Evolutionary conservation across 2,113 vertebrate genomes (phyloP), one percentile per base, ranked within the genome.

Genomic region (Spheniscus mendiculus): DNA sequence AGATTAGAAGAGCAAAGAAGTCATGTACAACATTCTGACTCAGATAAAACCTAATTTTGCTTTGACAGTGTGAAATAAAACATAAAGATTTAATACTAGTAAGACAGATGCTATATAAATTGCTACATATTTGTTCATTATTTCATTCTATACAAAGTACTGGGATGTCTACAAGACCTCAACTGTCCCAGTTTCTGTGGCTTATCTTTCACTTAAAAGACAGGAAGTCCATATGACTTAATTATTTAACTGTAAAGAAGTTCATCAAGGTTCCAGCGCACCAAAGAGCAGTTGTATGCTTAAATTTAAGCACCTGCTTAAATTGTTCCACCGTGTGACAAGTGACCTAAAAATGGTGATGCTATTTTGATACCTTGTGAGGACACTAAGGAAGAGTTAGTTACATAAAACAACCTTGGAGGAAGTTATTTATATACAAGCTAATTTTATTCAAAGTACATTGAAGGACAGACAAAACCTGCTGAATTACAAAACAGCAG

Each of bases 391-490:
- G 25, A 90, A 73, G 50, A 66, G 5, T 83, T 87, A 0, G 10
- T 89, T 89, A 71, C 21, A 66, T 50, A 84, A 90, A 94, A 92
- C 87, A 86, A 94, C 83, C 83, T 95, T 94, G 80, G 20, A 83
- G 15, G 6, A 92, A 81, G 86, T 92, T 97, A 96, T 95, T 93
- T 92, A 95, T 93, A 81, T 66, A 87, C 50, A 70, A 89, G 44
- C 1, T 96, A 86, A 92, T 96, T 95, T 90, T 93, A 94, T 96
- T 92, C 86, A 87, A 90, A 92, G 91, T 87, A 45, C 86, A 74
- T 42, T 83, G 89, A 92, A 96, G 71, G 93, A 66, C 76, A 83
- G 62, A 66, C 13, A 73, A 86, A 96, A 92, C 10, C 58, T 86
- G 66, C 76, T 95, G 91, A 93, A 90, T 85, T 94, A 88, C 32